Conservation (phyloP, 2,888 invertebrate genomes). For the Geophilus truncorum region DNA sequence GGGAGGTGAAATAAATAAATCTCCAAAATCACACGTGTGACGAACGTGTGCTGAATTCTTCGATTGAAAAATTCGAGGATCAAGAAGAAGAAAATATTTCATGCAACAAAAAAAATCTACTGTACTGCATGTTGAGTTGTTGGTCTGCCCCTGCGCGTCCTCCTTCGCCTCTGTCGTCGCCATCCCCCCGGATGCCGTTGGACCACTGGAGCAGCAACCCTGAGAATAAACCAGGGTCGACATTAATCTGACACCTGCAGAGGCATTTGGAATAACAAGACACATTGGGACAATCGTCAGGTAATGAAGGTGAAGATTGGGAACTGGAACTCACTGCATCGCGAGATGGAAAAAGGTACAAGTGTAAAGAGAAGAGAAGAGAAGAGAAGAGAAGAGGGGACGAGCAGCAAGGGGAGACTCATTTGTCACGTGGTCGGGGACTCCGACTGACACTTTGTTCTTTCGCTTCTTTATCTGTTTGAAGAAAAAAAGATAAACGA, state of each 20-base stretch:
- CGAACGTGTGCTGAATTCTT: not conserved
- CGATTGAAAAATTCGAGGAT: not conserved
- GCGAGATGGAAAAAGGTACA: not conserved
- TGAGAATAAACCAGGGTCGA: slow-evolving; percentile 29
- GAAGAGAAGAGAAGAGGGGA: too few relatives aligned
- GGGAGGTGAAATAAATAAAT: not conserved
- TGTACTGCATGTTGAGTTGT: not conserved
- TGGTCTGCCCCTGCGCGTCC: slow-evolving; percentile 4
- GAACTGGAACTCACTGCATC: not conserved
- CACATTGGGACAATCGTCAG: slow-evolving; percentile 27
- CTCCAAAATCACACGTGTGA: not conserved
- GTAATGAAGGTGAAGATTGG: slow-evolving; percentile 21
- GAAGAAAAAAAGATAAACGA: not conserved
- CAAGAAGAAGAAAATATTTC: not conserved
- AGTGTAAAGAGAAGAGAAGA: too few relatives aligned
- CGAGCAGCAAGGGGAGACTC: not conserved
- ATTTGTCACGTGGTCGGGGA: slow-evolving; percentile 8
- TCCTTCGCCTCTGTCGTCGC: not conserved
- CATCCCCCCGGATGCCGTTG: slow-evolving; percentile 12
- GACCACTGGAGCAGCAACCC: slow-evolving; percentile 25
- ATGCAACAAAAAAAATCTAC: not conserved
- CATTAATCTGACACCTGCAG: slow-evolving; percentile 30
- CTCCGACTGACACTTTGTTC: slow-evolving; percentile 3
- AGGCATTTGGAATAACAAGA: slow-evolving; percentile 25
- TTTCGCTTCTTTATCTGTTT: not conserved